Evolutionary conservation across 2,113 vertebrate species (phyloP).

Genomic region (Picathartes gymnocephalus): DNA sequence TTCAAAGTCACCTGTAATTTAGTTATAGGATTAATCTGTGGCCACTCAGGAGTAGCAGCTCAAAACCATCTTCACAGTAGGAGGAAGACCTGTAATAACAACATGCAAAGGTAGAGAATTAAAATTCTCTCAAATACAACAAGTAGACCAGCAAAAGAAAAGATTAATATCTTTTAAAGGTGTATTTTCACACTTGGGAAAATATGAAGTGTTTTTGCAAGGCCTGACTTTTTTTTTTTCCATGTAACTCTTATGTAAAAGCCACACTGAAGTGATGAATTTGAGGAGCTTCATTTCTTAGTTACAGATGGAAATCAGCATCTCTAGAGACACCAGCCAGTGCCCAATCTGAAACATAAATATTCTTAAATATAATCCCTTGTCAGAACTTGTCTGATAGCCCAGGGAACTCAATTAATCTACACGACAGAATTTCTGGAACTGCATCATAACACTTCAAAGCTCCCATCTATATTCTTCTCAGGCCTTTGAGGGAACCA

Average conservation of each 20-base stretch:
- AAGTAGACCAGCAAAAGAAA: neutral
- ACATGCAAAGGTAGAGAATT: neutral
- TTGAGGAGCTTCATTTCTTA: neutral
- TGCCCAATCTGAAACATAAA: neutral
- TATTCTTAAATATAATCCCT: neutral
- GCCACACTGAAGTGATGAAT: neutral
- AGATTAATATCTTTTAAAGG: neutral
- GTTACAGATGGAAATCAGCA: neutral
- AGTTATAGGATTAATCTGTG: neutral
- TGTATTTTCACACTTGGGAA: neutral
- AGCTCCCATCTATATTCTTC: neutral
- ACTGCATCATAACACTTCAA: neutral
- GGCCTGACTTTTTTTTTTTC: neutral
- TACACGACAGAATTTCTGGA: neutral
- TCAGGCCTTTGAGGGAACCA: neutral
- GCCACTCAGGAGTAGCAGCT: neutral
- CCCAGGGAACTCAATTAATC: neutral
- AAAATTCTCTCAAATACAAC: neutral
- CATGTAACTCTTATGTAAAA: neutral
- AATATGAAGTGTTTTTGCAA: neutral
- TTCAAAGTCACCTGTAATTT: neutral
- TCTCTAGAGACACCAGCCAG: neutral
- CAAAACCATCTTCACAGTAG: neutral
- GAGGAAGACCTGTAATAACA: neutral
- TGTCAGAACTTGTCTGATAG: neutral